Base-by-base conservation (phyloP, 2,888 invertebrate genomes). In the Drosophila cracens region DNA sequence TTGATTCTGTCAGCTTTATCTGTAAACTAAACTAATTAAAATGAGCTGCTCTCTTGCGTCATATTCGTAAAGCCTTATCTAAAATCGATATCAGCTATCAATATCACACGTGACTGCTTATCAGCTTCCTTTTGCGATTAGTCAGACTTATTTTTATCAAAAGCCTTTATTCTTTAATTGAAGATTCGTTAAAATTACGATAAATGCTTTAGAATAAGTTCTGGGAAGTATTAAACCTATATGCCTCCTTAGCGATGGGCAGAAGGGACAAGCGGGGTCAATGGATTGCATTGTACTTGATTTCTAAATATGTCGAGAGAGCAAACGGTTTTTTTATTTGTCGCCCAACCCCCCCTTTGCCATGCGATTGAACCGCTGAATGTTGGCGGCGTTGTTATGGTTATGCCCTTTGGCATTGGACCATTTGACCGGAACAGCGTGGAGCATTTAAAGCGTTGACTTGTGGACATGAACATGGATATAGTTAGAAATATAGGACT, bases 361-460 rank as follows among this genome's bases (percentile, higher is more conserved):
- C 18, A 0, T 16, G 16, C 29, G 7, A 38, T 65, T 63, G 60
- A 69, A 46, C 51, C 61, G 61, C 49, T 61, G 60, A 81, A 67
- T 73, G 76, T 74, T 78, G 70, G 64, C 60, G 61, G 65, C 69
- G 73, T 88, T 81, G 90, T 85, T 87, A 87, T 87, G 90, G 86
- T 88, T 87, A 85, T 89, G 87, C 86, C 90, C 81, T 53, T 70
- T 79, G 82, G 89, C 82, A 74, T 64, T 72, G 74, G 65, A 77
- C 70, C 88, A 80, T 82, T 90, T 88, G 86, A 87, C 90, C 88
- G 83, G 83, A 76, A 80, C 70, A 76, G 77, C 74, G 71, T 81
- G 84, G 49, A 71, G 76, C 85, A 84, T 89, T 85, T 89, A 85
- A 85, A 89, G 84, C 71, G 68, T 68, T 72, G 79, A 82, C 83